These are phyloP conservation scores for Tinea trinotella DNA, from an alignment of 2,888 invertebrate species.

Conservation along the genomic window DNA sequence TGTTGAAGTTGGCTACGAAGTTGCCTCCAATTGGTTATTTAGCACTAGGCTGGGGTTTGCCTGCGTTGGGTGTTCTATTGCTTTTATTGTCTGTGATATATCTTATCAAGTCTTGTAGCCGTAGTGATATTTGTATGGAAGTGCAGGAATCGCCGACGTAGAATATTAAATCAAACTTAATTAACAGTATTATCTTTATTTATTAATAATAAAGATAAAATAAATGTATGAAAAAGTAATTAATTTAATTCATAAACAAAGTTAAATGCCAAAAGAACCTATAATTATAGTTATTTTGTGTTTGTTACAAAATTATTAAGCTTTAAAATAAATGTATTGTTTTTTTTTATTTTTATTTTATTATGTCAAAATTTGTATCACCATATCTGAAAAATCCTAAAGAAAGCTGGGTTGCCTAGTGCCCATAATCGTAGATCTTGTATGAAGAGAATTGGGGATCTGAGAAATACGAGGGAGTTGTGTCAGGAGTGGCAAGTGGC, in stretches of 20 bases:
- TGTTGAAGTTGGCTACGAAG: conserved; percentile 83
- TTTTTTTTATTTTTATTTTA: too few species aligned
- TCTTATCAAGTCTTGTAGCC: conserved; percentile 66
- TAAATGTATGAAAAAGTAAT: neutral
- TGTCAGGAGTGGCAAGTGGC: too few species aligned
- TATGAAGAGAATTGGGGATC: too few species aligned
- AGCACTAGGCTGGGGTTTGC: conserved; percentile 78
- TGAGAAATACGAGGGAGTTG: too few species aligned
- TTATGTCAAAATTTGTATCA: too few species aligned
- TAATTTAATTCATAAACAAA: neutral
- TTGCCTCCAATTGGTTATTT: conserved; percentile 83
- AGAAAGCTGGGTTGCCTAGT: too few species aligned
- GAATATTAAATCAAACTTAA: neutral
- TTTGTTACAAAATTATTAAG: neutral
- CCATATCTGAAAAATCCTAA: too few species aligned
- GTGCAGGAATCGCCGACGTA: neutral
- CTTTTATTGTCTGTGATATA: conserved; percentile 84
- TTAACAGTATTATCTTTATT: too few species aligned
- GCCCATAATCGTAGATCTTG: too few species aligned
- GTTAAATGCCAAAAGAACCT: neutral
- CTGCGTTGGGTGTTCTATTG: conserved; percentile 79
- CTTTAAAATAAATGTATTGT: too few species aligned
- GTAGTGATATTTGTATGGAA: neutral
- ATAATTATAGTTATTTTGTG: neutral
- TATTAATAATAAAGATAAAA: neutral